These are phyloP conservation scores for Acyrthosiphon pisum DNA, from an alignment of 1,140 invertebrate species.

Conservation along the genomic window DNA sequence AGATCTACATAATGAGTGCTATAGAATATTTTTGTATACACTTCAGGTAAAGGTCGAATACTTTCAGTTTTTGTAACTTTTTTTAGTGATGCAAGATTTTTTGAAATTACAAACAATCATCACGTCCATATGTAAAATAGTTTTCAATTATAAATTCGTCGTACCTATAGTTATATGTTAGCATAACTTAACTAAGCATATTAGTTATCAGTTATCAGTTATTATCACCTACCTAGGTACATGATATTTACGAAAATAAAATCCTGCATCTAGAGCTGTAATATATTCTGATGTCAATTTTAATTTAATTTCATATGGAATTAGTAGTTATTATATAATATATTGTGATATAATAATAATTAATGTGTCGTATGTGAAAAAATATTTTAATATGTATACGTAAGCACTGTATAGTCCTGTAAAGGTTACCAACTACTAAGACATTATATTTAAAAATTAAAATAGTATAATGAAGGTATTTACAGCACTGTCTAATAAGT, in stretches of 20 bases:
- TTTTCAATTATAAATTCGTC: background rate
- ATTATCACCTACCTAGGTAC: too few species aligned
- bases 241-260: background rate
- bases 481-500: background rate
- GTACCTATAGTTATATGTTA: background rate
- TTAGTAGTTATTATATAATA: background rate
- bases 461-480: background rate
- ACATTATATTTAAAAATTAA: slow-evolving; percentile 6
- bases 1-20: background rate
- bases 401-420: background rate
- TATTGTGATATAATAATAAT: background rate
- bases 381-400: background rate
- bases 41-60: background rate
- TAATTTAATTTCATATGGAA: too few species aligned
- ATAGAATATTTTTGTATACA: background rate
- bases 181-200: background rate
- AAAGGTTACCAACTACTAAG: background rate
- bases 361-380: background rate
- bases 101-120: background rate
- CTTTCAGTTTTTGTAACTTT: background rate
- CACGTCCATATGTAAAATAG: background rate
- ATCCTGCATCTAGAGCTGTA: background rate
- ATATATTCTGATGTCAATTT: background rate
- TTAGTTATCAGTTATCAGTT: too few species aligned
- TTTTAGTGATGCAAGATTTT: background rate